Evolutionary conservation across 2,113 vertebrate species (phyloP).

Genomic region (Tetraodon nigroviridis): DNA sequence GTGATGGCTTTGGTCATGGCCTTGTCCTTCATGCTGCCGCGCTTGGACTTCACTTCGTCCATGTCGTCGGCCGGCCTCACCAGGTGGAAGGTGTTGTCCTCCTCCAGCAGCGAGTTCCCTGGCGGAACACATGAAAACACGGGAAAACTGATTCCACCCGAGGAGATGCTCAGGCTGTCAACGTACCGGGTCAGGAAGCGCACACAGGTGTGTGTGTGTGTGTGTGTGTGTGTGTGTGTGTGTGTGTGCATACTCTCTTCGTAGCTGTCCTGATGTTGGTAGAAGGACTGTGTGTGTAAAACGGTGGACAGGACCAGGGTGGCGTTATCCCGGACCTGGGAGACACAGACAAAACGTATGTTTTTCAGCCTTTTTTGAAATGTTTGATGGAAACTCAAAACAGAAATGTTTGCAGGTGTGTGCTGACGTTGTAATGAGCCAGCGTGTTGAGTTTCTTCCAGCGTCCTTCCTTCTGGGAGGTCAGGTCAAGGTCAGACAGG

Average conservation of each 20-base stretch:
- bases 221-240: conserved; percentile 11
- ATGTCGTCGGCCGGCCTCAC: conserved; percentile 87
- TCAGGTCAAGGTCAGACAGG: conserved; percentile 92
- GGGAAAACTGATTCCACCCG: background rate
- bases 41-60: conserved; percentile 88
- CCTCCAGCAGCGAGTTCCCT: conserved; percentile 91
- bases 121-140: background rate
- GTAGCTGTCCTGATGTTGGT: conserved; percentile 88
- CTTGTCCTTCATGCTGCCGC: conserved; percentile 93
- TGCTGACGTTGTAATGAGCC: conserved; percentile 92
- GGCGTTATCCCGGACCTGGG: conserved; percentile 89
- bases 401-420: background rate
- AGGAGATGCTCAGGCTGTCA: background rate
- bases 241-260: conserved; percentile 82
- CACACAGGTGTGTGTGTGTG: background rate
- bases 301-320: conserved; percentile 89
- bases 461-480: conserved; percentile 89
- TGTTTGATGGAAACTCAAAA: background rate
- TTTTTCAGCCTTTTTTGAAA: background rate
- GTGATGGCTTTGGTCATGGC: conserved; percentile 96
- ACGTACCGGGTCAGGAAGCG: background rate
- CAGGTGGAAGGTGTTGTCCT: conserved; percentile 93
- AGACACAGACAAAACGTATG: conserved; percentile 8
- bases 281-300: conserved; percentile 85
- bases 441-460: conserved; percentile 92